These are phyloP conservation scores for Acyrthosiphon pisum DNA, from an alignment of 1,140 invertebrate species.

Conservation along the genomic window DNA sequence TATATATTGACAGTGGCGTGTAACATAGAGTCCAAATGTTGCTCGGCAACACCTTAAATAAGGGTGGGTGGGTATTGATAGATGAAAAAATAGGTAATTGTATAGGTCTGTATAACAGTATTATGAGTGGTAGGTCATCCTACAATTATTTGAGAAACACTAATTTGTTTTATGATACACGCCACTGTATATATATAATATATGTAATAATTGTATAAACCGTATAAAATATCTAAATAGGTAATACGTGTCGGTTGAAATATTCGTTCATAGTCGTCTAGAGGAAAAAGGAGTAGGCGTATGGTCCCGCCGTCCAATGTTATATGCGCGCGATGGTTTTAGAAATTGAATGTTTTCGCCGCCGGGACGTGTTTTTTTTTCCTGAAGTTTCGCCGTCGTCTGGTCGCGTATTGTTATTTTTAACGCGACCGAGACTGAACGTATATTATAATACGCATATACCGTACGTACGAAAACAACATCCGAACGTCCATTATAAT, in stretches of 20 bases:
- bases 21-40: no score
- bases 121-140: no score
- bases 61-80: no score
- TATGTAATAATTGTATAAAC: not conserved
- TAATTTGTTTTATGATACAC: no score
- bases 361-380: slow-evolving; percentile 2
- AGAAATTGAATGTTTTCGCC: slow-evolving; percentile 14
- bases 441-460: not conserved
- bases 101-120: no score
- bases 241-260: not conserved
- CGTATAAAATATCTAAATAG: not conserved
- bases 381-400: not conserved
- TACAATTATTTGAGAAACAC: no score
- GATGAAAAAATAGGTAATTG: no score
- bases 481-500: not conserved
- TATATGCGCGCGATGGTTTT: not conserved
- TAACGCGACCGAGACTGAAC: not conserved
- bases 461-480: not conserved
- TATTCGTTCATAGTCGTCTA: not conserved
- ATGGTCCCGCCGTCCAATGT: not conserved
- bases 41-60: no score
- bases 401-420: slow-evolving; percentile 36
- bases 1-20: no score
- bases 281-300: not conserved
- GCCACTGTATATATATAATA: no score